Conservation (phyloP, 2,888 invertebrate genomes). For the Orthonychiurus folsomi region DNA sequence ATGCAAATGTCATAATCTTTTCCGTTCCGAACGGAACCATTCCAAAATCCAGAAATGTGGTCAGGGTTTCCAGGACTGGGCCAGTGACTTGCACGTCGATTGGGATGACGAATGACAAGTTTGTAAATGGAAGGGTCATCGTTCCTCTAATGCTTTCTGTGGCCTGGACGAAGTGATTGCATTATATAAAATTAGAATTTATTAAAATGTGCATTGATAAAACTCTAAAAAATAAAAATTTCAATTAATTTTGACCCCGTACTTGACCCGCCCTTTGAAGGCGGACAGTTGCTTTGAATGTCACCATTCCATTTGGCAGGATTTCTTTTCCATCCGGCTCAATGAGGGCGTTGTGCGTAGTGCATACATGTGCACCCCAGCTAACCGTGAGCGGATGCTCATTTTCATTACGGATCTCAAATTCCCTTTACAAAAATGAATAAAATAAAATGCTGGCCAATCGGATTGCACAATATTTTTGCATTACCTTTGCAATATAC, state of each 20-base stretch:
- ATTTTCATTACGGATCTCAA: not conserved
- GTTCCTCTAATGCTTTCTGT: not conserved
- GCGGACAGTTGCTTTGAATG: not conserved
- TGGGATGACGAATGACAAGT: not conserved
- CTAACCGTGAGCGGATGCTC: not conserved
- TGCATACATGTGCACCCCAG: not conserved
- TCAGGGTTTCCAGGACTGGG: not conserved
- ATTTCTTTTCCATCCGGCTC: not conserved
- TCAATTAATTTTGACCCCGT: no score
- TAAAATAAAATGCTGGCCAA: not conserved
- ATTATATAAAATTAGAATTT: no score
- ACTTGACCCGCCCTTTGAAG: not conserved
- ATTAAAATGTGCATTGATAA: no score
- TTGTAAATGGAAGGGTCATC: not conserved
- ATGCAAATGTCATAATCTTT: constrained; percentile 8
- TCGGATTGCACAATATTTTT: not conserved
- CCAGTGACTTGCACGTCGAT: not conserved
- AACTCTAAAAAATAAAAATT: no score
- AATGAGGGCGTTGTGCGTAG: not conserved
- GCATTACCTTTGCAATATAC: not conserved
- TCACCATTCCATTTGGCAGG: not conserved
- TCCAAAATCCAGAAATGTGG: constrained; percentile 13
- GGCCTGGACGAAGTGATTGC: constrained; percentile 8
- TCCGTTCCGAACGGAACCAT: constrained; percentile 4
- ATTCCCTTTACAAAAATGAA: not conserved